Evolutionary conservation across 2,797 vertebrate species (phyloP), one percentile per base, ranked within the genome.

Genomic region (Takifugu ocellatus): DNA sequence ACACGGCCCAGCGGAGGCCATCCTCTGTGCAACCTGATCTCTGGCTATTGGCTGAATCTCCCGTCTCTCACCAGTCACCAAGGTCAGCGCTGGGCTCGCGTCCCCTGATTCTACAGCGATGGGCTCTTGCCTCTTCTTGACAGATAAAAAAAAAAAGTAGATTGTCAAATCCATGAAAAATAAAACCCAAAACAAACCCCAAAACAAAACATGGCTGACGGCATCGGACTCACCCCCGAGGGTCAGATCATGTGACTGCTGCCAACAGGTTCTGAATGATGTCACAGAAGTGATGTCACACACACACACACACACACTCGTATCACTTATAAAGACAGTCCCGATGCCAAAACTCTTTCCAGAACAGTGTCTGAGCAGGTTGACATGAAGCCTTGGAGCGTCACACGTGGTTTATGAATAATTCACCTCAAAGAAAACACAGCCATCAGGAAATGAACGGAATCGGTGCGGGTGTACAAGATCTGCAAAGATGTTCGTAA

Each of bases 1-100:
- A 83, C 56, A 58, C 54, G 47, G 77, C 76, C 65, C 75, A 65
- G 56, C 66, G 68, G 74, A 81, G 81, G 81, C 81, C 73, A 54
- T 72, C 70, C 78, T 78, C 82, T 74, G 63, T 86, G 83, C 80
- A 86, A 87, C 83, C 73, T 85, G 80, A 89, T 87, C 83, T 75
- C 83, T 74, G 69, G 71, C 78, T 75, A 80, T 83, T 82, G 81
- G 82, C 72, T 80, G 61, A 77, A 63, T 70, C 78, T 83, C 61
- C 66, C 66, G 69, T 84, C 82, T 78, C 59, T 87, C 77, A 74
- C 66, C 82, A 82, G 75, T 82, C 84, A 17, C 85, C 80, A 84
- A 81, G 77, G 84, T 85, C 82, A 85, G 82, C 72, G 36, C 65
- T 59, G 67, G 81, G 74, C 79, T 82, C 78, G 71, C 66, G 75